phyloP scores from a whole-genome alignment of 2,113 vertebrate species.

The Pelodiscus sinensis region DNA sequence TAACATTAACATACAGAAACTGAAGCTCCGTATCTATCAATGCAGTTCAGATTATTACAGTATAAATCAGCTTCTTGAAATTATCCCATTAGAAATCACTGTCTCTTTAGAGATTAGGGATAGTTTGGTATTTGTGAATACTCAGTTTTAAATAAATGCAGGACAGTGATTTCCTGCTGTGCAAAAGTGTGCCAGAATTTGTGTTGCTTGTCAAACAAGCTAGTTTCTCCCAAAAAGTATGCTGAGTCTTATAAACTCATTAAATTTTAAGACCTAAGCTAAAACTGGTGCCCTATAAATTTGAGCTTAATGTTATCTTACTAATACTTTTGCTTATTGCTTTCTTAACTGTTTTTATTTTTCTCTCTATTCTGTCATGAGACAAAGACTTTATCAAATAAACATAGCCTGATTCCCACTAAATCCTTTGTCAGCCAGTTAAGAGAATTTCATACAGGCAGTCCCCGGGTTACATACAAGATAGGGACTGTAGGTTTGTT shows the following conservation, averaged over 20 bases:
- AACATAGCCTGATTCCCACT: not conserved
- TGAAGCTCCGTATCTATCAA: not conserved
- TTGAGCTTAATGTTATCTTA: not conserved
- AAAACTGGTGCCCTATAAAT: not conserved
- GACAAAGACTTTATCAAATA: not conserved
- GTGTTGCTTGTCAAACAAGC: not conserved
- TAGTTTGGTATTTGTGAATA: not conserved
- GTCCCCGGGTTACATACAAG: no score
- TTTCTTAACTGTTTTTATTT: not conserved
- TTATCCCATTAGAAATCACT: not conserved
- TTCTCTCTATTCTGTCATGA: not conserved
- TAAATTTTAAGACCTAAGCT: not conserved
- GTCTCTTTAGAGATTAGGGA: not conserved
- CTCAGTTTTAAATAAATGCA: slow-evolving; percentile 20
- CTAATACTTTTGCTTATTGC: not conserved
- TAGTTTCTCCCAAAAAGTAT: not conserved
- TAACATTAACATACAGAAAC: not conserved
- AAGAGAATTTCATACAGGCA: not conserved
- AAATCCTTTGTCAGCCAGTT: not conserved
- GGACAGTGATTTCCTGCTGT: not conserved
- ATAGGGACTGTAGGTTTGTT: no score
- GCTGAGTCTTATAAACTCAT: not conserved
- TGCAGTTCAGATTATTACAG: not conserved
- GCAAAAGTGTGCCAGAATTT: not conserved
- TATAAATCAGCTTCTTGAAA: not conserved